These are phyloP conservation scores for Sepioteuthis lessoniana DNA, from an alignment of 2,888 invertebrate species.

Conservation along the genomic window DNA sequence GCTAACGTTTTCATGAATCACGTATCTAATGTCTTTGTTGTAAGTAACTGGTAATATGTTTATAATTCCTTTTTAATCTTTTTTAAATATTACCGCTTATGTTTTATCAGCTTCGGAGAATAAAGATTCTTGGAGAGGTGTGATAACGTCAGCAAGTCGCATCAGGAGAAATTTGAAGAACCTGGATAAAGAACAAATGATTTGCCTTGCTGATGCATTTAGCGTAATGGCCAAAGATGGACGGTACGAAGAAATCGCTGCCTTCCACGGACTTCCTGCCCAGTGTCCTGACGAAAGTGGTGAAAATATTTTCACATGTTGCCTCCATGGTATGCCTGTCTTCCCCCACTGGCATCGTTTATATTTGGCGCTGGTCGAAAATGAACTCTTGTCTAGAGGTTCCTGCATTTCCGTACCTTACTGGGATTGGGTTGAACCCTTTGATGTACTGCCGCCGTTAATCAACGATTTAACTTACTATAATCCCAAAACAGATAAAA, in stretches of 20 bases:
- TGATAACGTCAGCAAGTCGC: background rate
- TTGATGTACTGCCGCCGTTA: constrained; percentile 52
- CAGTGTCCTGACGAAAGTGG: constrained; percentile 47
- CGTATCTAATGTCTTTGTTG: too few species aligned
- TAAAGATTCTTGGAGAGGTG: background rate
- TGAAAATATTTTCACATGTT: constrained; percentile 49
- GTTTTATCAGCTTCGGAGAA: background rate
- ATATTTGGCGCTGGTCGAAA: constrained; percentile 53
- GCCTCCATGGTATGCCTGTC: constrained; percentile 53
- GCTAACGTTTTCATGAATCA: too few species aligned
- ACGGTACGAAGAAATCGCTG: constrained; percentile 47
- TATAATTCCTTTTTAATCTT: background rate
- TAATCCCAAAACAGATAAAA: constrained; percentile 53
- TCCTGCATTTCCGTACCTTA: constrained; percentile 54
- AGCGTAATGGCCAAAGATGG: background rate
- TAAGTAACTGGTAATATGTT: too few species aligned
- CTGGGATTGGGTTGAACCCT: constrained; percentile 58
- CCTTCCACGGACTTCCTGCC: constrained; percentile 51
- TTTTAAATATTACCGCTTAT: background rate
- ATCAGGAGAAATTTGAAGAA: background rate
- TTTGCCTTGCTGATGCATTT: background rate
- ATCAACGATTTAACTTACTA: constrained; percentile 53
- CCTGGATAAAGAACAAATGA: background rate
- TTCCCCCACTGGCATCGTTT: constrained; percentile 55
- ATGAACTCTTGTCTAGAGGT: constrained; percentile 51